Conservation (phyloP, 2,888 invertebrate species). For the Rhagonycha fulva region DNA sequence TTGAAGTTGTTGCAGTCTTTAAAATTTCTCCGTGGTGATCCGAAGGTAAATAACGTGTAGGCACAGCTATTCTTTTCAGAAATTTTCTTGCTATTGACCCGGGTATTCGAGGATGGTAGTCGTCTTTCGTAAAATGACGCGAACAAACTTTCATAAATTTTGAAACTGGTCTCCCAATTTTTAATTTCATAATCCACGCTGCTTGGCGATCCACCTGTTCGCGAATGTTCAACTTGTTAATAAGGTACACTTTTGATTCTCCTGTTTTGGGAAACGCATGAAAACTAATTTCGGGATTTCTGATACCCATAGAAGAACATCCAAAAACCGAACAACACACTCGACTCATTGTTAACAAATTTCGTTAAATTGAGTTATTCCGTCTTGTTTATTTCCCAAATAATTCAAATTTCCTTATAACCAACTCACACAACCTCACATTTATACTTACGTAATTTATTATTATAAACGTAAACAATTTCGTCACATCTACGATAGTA, state of each 20-base stretch:
- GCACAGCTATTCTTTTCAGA: not conserved
- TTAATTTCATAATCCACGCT: not conserved
- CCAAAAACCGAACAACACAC: not conserved
- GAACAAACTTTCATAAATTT: not conserved
- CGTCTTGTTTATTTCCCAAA: no score
- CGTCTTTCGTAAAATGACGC: not conserved
- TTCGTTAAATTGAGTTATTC: not conserved
- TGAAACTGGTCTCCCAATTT: not conserved
- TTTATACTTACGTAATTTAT: not conserved
- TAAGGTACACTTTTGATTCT: not conserved
- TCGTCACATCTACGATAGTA: not conserved
- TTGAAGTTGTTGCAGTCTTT: not conserved
- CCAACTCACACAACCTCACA: not conserved
- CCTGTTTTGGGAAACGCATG: not conserved
- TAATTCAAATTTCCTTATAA: no score
- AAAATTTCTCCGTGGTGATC: not conserved
- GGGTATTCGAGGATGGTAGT: not conserved
- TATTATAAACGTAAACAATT: no score
- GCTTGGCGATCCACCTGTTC: not conserved
- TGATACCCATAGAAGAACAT: not conserved
- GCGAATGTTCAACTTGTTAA: not conserved
- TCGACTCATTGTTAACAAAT: not conserved
- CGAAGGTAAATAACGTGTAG: not conserved
- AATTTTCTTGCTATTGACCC: not conserved
- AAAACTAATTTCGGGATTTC: not conserved